A percentile compares a stretch with the other conserved stretches of the same genome.
Conservation (phyloP, 2,797 vertebrate species). For the Semaprochilodus insignis region DNA sequence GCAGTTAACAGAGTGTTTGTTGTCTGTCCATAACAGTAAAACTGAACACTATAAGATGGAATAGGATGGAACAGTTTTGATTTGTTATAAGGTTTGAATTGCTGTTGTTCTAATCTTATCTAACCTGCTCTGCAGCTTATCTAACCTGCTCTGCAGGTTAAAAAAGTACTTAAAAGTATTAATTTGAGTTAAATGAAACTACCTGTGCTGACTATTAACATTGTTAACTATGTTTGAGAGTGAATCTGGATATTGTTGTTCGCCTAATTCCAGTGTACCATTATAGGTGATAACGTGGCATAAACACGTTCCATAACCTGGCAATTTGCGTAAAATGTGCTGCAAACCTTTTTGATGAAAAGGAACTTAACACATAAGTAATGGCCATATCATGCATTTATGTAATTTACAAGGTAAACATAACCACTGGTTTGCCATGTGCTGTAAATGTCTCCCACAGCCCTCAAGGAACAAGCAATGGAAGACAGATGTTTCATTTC, state of each 20-base stretch:
- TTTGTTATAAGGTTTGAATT: too few species aligned
- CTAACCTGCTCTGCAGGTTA: too few species aligned
- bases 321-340: conserved; percentile 59
- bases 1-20: too few species aligned
- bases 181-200: too few species aligned
- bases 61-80: too few species aligned
- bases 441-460: conserved; percentile 74
- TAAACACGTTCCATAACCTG: conserved; percentile 58
- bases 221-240: too few species aligned
- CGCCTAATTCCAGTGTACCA: background rate
- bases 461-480: conserved; percentile 66
- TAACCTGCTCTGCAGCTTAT: too few species aligned
- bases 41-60: too few species aligned
- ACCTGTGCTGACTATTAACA: too few species aligned
- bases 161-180: too few species aligned
- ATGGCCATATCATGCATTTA: conserved; percentile 70
- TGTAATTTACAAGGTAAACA: conserved; percentile 78
- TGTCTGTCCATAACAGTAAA: too few species aligned
- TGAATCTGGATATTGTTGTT: background rate
- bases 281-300: background rate
- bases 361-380: conserved; percentile 66
- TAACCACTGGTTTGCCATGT: conserved; percentile 69
- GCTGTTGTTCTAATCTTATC: too few species aligned
- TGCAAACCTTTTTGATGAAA: conserved; percentile 69
- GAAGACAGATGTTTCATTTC: conserved; percentile 79